Percentiles rank a stretch among this genome's conserved stretches.
Evolutionary conservation across 2,888 invertebrate genomes (phyloP).

Genomic region (Rhorus exstirpatorius): DNA sequence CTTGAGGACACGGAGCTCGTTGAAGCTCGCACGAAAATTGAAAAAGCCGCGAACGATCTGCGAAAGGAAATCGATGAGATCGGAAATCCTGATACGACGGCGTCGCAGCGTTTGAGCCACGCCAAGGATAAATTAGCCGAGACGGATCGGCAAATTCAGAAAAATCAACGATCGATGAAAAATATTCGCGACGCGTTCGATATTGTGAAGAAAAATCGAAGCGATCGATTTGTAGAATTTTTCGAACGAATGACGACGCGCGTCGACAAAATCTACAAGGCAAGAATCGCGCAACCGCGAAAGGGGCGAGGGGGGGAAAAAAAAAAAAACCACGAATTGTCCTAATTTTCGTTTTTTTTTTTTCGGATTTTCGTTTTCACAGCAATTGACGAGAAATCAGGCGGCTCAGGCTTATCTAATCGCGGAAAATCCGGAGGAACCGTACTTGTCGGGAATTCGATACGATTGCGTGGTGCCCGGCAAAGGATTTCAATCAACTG

Average conservation of each 20-base stretch:
- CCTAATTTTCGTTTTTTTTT: not conserved
- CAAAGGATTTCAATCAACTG: conserved; percentile 98
- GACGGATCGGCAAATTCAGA: not conserved
- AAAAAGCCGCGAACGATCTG: conserved; percentile 92
- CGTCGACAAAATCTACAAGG: conserved; percentile 98
- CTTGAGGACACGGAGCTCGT: conserved; percentile 95
- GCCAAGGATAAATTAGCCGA: conserved; percentile 8
- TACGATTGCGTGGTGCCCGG: conserved; percentile 99
- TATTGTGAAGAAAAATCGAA: conserved; percentile 94
- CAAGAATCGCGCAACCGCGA: too few species aligned
- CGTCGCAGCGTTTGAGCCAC: conserved; percentile 73
- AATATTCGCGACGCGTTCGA: conserved; percentile 90
- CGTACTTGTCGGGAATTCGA: conserved; percentile 98
- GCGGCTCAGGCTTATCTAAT: conserved; percentile 97
- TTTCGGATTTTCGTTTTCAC: conserved; percentile 41
- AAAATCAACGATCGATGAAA: conserved; percentile 93
- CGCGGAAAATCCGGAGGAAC: conserved; percentile 99
- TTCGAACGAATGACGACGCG: conserved; percentile 97
- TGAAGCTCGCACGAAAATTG: conserved; percentile 91
- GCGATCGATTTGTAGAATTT: conserved; percentile 95
- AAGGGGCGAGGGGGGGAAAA: too few species aligned
- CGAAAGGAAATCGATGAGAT: conserved; percentile 94
- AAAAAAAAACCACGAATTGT: not conserved
- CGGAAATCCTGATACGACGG: conserved; percentile 97
- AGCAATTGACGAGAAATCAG: conserved; percentile 94